Percentiles rank a stretch among this genome's conserved stretches.
Evolutionary conservation across 2,797 vertebrate species (phyloP).

Genomic region (Gephyroberyx darwinii): DNA sequence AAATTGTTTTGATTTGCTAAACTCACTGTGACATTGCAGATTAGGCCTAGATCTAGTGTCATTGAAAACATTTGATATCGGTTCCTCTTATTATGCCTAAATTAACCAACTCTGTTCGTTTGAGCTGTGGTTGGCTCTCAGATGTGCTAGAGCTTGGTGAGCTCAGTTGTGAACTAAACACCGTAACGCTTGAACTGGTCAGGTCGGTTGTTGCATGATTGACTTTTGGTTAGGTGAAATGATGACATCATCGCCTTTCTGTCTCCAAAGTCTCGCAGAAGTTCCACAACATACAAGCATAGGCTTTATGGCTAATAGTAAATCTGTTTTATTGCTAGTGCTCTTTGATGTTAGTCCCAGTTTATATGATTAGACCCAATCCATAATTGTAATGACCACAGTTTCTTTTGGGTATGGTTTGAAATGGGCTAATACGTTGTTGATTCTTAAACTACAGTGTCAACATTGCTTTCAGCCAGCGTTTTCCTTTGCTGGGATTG

Average conservation of each 20-base stretch:
- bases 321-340: no score
- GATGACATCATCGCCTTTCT: not conserved
- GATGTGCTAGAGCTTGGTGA: not conserved
- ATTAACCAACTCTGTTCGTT: not conserved
- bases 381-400: not conserved
- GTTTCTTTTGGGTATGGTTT: not conserved
- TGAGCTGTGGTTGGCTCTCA: not conserved
- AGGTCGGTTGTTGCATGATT: not conserved
- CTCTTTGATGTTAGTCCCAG: no score
- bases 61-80: not conserved
- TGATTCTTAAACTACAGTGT: not conserved
- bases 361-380: not conserved
- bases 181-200: not conserved
- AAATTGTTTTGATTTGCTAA: not conserved
- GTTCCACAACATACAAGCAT: no score
- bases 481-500: not conserved
- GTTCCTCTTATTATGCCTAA: not conserved
- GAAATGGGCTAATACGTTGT: not conserved
- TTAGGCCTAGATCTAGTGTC: not conserved
- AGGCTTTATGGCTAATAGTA: no score
- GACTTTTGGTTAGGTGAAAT: not conserved
- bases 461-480: slow-evolving; percentile 8
- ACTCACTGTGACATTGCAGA: not conserved
- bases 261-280: not conserved
- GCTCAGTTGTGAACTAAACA: no score